Evolutionary conservation across 2,113 vertebrate genomes (phyloP), one percentile per base, ranked within the genome.

Genomic region (Dromaius novaehollandiae): DNA sequence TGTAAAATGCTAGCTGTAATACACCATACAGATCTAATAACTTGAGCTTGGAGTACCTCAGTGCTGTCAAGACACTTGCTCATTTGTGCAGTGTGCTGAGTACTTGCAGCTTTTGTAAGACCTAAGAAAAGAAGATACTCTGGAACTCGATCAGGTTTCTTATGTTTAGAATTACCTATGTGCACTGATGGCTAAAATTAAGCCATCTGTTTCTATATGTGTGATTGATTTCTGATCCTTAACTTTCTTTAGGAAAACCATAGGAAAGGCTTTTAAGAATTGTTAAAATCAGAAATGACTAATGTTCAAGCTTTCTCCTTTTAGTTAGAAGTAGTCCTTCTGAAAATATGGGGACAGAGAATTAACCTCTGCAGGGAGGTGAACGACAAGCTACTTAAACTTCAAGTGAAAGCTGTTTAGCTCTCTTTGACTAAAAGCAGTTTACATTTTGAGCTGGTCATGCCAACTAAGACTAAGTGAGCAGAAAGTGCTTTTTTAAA

Each of bases 1-100:
- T 50, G 30, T 53, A 22, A 63, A 68, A 46, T 6, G 8, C 9
- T 46, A 24, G 10, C 9, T 66, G 32, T 28, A 3, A 13, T 30
- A 30, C 42, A 55, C 42, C 21, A 7, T 17, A 55, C 61, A 46
- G 8, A 9, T 26, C 6, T 0, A n/a, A 1, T 10, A 42, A 3
- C 36, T 2, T 26, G 51, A 10, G 50, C 90, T 20, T 55, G 61
- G 58, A 40, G 1, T 14, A 6, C 9, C 38, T 36, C 2, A 3
- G 61, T 13, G 32, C 9, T 10, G 21, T 19, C 80, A 46, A 61
- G 55, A 10, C 4, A 1, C n/a, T 22, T 5, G 0, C 3, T 3
- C 12, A 7, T 26, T 69, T 64, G 50, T 86, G 55, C 61, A 10
- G 0, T 1, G 11, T 53, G 48, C 63, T 38, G 71, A 12, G 40